These are phyloP conservation scores for Amblyopsis hoosieri DNA, from an alignment of 2,797 vertebrate species.

Conservation along the genomic window DNA sequence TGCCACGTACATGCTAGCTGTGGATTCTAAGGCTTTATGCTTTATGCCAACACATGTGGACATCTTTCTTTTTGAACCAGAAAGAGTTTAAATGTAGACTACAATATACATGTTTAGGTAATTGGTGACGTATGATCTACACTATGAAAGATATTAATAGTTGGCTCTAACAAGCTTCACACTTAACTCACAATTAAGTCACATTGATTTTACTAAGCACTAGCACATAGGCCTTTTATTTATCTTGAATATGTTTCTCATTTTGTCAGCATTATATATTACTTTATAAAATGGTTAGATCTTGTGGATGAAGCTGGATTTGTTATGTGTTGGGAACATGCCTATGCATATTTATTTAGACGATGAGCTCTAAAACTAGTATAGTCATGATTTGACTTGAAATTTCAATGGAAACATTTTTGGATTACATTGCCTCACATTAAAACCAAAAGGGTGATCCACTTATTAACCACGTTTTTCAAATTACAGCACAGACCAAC, in stretches of 20 bases:
- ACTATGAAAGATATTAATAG: too few relatives aligned
- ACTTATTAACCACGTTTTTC: too few relatives aligned
- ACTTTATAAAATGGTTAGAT: background rate
- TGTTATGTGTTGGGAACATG: background rate
- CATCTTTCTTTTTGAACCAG: too few relatives aligned
- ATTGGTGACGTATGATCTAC: too few relatives aligned
- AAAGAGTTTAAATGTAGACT: too few relatives aligned
- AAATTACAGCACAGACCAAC: too few relatives aligned
- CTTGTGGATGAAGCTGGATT: background rate
- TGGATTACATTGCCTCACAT: background rate
- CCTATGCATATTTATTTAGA: background rate
- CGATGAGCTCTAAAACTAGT: background rate
- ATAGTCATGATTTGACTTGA: background rate
- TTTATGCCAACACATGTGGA: too few relatives aligned
- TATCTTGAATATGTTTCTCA: background rate
- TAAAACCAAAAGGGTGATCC: background rate
- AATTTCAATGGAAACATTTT: background rate
- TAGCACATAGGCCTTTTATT: too few relatives aligned
- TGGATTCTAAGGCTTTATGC: constrained; percentile 3
- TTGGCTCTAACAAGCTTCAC: too few relatives aligned
- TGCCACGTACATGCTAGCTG: constrained; percentile 18
- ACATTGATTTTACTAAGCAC: too few relatives aligned
- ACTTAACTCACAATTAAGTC: too few relatives aligned
- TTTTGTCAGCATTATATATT: background rate
- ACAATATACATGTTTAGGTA: too few relatives aligned